A percentile compares a stretch with the other conserved stretches of the same genome.
Evolutionary conservation across 2,888 invertebrate genomes (phyloP).

Genomic region (Nebria salina): DNA sequence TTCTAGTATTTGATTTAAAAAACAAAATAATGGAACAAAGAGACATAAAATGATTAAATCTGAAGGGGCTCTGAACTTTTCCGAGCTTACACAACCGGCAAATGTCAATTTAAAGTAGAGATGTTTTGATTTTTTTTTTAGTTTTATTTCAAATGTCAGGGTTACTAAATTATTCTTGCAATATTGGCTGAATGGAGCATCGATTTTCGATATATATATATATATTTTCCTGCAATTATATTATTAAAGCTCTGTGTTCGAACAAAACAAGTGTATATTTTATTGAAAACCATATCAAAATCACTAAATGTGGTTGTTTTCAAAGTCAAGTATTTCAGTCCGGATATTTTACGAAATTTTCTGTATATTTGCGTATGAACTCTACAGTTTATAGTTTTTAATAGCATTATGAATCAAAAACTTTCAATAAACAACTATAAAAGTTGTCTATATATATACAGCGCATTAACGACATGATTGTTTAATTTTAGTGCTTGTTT

Average conservation of each 20-base stretch:
- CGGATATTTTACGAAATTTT: no score
- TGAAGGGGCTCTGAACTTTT: neutral
- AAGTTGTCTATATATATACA: no score
- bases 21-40: neutral
- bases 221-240: neutral
- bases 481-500: no score
- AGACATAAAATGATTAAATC: neutral
- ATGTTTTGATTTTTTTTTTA: neutral
- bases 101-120: neutral
- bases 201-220: neutral
- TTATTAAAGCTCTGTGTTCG: neutral
- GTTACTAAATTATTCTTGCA: neutral
- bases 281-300: no score
- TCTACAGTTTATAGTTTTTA: no score
- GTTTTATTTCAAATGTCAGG: neutral
- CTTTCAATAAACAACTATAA: no score
- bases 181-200: neutral
- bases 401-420: no score
- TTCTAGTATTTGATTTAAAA: no score
- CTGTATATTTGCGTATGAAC: no score
- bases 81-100: neutral
- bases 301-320: no score
- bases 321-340: no score
- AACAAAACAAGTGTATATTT: neutral
- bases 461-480: no score